phyloP scores from a whole-genome alignment of 2,113 vertebrate genomes.

The Lichenostomus cassidix region DNA sequence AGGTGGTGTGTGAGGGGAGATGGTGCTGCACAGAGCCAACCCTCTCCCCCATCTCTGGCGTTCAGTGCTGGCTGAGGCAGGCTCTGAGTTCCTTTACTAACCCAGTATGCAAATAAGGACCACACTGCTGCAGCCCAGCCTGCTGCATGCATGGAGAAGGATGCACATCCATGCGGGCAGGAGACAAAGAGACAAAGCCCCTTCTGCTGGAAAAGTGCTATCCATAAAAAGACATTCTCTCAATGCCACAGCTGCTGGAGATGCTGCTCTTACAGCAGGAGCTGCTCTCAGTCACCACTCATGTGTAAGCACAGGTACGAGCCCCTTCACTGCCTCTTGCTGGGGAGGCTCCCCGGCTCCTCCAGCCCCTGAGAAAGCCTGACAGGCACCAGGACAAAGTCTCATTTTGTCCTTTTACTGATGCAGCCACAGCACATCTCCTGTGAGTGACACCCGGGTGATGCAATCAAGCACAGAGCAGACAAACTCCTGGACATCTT shows the following conservation, averaged over 20 bases:
- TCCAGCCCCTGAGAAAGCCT: not conserved
- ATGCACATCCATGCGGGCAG: fast-evolving
- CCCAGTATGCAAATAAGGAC: not conserved
- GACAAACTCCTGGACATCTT: not conserved
- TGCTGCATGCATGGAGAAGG: not conserved
- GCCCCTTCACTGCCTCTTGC: not conserved
- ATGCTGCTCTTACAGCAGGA: fast-evolving
- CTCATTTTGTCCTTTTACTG: not conserved
- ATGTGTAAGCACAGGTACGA: not conserved
- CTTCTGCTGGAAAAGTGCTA: not conserved
- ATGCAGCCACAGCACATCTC: not conserved
- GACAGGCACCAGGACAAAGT: not conserved
- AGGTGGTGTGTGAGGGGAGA: not conserved
- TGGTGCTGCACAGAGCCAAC: not conserved
- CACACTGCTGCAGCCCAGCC: not conserved
- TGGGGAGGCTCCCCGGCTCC: not conserved
- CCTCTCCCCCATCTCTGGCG: not conserved
- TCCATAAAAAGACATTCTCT: not conserved
- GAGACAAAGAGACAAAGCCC: not conserved
- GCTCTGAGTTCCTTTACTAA: not conserved
- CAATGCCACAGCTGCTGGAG: not conserved
- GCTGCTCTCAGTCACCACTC: not conserved
- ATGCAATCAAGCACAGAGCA: not conserved
- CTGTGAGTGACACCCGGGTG: not conserved
- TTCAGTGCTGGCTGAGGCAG: not conserved